phyloP scores from a whole-genome alignment of 2,888 invertebrate genomes.

The Troides helena region DNA sequence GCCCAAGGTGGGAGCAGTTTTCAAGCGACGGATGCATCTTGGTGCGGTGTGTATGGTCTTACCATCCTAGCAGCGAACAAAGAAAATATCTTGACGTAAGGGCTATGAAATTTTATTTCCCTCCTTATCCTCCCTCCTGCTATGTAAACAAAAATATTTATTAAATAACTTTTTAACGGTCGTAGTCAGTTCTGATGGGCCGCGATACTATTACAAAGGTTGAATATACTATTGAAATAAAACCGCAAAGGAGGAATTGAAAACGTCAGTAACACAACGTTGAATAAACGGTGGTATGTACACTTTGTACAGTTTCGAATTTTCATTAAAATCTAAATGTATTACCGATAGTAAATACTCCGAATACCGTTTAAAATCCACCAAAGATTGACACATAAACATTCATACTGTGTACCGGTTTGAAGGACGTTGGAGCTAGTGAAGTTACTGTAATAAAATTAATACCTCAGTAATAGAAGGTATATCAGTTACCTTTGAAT shows the following conservation, averaged over 20 bases:
- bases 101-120: too few relatives aligned
- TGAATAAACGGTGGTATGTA: not conserved
- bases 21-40: too few relatives aligned
- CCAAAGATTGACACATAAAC: too few relatives aligned
- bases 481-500: too few relatives aligned
- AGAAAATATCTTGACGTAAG: not conserved
- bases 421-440: too few relatives aligned
- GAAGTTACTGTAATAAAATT: too few relatives aligned
- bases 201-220: not conserved
- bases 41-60: too few relatives aligned
- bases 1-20: too few relatives aligned
- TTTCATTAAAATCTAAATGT: not conserved
- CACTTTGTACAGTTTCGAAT: not conserved
- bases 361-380: not conserved
- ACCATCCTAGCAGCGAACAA: not conserved
- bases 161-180: not conserved
- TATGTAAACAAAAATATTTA: not conserved
- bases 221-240: not conserved
- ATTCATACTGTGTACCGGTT: too few relatives aligned
- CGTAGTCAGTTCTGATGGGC: not conserved
- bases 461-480: too few relatives aligned
- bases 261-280: not conserved
- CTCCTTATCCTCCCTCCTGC: not conserved
- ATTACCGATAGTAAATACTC: not conserved
- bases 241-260: not conserved